Evolutionary conservation across 1,140 invertebrate genomes (phyloP).

Genomic region (Drosophila saltans): DNA sequence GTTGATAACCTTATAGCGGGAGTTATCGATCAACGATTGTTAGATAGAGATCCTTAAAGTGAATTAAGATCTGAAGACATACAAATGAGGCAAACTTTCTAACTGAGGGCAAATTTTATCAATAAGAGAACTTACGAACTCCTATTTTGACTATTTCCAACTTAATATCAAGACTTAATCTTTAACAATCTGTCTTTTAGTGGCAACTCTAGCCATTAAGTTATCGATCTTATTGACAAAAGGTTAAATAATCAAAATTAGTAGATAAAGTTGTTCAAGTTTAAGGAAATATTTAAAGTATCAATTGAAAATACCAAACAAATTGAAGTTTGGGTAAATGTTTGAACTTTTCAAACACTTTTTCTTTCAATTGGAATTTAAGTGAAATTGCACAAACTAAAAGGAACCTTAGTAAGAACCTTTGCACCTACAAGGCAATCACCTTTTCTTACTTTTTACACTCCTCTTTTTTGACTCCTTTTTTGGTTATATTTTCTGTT

Average conservation of each 20-base stretch:
- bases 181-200: no score
- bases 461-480: conserved; percentile 21
- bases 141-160: no score
- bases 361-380: conserved; percentile 16
- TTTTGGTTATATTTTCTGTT: conserved; percentile 3
- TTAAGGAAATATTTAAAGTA: neutral
- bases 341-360: neutral
- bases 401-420: neutral
- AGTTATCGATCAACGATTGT: no score
- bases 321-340: neutral
- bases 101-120: no score
- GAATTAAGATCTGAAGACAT: no score
- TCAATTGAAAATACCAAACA: neutral
- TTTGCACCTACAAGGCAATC: neutral
- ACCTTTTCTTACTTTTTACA: conserved; percentile 14
- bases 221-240: no score
- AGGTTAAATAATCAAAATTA: neutral
- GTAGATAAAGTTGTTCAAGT: neutral
- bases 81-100: no score
- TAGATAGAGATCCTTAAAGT: no score
- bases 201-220: no score
- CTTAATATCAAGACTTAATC: no score
- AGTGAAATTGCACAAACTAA: conserved; percentile 2
- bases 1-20: no score
- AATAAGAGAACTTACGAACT: no score